Conservation (phyloP, 2,888 invertebrate genomes). For the Clepsis dumicolana region DNA sequence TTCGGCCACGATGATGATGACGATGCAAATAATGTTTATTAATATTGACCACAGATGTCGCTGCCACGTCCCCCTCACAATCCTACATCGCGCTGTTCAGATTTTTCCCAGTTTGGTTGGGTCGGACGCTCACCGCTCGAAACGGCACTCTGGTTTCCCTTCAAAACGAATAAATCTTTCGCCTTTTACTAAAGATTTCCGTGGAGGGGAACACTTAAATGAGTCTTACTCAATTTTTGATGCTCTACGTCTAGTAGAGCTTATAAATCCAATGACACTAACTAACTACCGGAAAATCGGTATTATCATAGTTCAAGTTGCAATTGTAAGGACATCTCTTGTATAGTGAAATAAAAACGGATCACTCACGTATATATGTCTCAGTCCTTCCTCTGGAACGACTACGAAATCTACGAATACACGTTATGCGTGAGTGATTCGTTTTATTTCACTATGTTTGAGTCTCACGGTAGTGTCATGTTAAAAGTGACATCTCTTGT, state of each 20-base stretch:
- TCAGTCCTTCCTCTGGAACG: no score
- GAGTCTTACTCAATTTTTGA: slow-evolving; percentile 82
- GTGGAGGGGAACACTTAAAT: slow-evolving; percentile 91
- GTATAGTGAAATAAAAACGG: no score
- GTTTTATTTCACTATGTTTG: no score
- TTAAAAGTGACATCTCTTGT: no score
- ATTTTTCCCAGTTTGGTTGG: neutral
- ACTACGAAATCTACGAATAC: no score
- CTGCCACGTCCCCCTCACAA: neutral
- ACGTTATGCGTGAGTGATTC: no score
- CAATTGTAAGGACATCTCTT: no score
- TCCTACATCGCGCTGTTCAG: slow-evolving; percentile 8
- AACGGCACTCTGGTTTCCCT: slow-evolving; percentile 87
- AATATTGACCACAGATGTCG: neutral
- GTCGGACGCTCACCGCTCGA: neutral
- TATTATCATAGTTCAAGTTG: no score
- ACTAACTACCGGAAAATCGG: no score
- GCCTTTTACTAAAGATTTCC: slow-evolving; percentile 93
- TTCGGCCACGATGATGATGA: neutral
- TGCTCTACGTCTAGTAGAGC: slow-evolving; percentile 8
- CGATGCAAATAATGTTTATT: neutral
- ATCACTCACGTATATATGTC: no score
- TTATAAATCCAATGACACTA: neutral
- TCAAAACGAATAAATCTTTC: slow-evolving; percentile 91
- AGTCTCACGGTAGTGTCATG: no score